A percentile compares a stretch with the other conserved stretches of the same genome.
These are phyloP conservation scores for Gallinago nigripennis DNA, from an alignment of 2,797 vertebrate genomes.

Conservation along the genomic window DNA sequence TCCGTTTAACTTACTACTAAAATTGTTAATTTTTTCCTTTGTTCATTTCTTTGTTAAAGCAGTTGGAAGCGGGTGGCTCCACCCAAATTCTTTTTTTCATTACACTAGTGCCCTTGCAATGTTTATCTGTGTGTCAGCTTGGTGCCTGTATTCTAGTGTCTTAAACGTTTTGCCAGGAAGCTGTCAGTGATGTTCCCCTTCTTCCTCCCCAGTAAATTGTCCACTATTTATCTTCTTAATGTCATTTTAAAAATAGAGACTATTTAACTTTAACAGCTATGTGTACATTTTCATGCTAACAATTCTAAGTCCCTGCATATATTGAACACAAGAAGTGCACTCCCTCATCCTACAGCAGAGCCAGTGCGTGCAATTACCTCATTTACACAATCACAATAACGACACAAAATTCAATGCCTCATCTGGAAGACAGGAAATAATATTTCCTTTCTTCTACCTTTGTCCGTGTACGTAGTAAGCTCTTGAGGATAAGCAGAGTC, in stretches of 20 bases:
- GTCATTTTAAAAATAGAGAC: not conserved
- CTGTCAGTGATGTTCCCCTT: not conserved
- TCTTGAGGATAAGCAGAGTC: not conserved
- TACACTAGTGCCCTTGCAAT: not conserved
- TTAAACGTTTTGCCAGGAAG: constrained; percentile 22
- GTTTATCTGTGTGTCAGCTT: constrained; percentile 4
- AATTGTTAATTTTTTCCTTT: not conserved
- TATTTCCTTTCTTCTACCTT: constrained; percentile 48
- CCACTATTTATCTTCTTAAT: not conserved
- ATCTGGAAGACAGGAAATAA: constrained; percentile 27
- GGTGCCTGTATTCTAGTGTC: not conserved
- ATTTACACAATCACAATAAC: constrained; percentile 35
- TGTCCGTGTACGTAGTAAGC: not conserved
- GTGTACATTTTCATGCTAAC: not conserved
- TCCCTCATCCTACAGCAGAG: not conserved
- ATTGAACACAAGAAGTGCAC: not conserved
- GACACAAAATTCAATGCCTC: constrained; percentile 9
- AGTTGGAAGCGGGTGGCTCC: constrained; percentile 14
- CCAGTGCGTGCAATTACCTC: not conserved
- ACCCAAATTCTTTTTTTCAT: constrained; percentile 19
- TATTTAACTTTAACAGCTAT: not conserved
- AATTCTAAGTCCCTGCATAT: not conserved
- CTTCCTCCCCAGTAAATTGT: not conserved
- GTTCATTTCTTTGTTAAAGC: constrained; percentile 8
- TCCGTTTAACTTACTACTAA: not conserved